Percentiles rank a stretch among this genome's conserved stretches.
Conservation (phyloP, 2,888 invertebrate genomes). For the Melieria crassipennis region DNA sequence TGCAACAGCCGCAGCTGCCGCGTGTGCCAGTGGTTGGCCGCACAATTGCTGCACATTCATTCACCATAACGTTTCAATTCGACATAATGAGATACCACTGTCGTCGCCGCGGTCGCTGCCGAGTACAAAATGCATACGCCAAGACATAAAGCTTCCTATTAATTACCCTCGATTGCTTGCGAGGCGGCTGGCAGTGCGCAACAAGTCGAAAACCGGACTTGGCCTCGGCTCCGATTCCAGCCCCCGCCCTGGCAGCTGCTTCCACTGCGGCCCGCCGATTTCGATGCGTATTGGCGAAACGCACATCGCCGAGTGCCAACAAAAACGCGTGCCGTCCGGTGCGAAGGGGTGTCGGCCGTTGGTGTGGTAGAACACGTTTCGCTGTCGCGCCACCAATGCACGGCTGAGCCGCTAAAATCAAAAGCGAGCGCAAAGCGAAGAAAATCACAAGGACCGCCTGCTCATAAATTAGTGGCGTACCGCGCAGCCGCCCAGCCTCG, state of each 20-base stretch:
- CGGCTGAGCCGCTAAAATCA: slow-evolving; percentile 13
- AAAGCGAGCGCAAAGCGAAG: slow-evolving; percentile 1
- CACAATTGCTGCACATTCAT: slow-evolving; percentile 47
- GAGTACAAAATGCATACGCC: slow-evolving; percentile 40
- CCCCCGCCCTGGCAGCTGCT: neutral
- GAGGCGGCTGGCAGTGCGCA: neutral
- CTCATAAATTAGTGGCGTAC: slow-evolving; percentile 36
- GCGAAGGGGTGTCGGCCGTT: no score
- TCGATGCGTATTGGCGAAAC: no score
- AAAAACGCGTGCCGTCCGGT: no score
- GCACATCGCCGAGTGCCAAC: no score
- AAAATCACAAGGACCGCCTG: slow-evolving; percentile 17
- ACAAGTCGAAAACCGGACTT: no score
- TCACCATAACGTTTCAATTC: slow-evolving; percentile 64
- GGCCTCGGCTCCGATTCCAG: neutral
- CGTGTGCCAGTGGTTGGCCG: slow-evolving; percentile 33
- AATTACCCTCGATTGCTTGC: slow-evolving; percentile 24
- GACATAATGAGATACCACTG: slow-evolving; percentile 63
- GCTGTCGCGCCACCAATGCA: slow-evolving; percentile 9
- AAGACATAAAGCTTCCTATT: slow-evolving; percentile 37
- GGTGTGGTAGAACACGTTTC: no score
- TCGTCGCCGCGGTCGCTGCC: slow-evolving; percentile 32
- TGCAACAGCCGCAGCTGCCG: neutral
- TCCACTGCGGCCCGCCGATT: neutral
- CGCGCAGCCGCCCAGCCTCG: slow-evolving; percentile 4